These are phyloP conservation scores for Myanophis thanlyinensis DNA, from an alignment of 2,113 vertebrate species.

Conservation along the genomic window DNA sequence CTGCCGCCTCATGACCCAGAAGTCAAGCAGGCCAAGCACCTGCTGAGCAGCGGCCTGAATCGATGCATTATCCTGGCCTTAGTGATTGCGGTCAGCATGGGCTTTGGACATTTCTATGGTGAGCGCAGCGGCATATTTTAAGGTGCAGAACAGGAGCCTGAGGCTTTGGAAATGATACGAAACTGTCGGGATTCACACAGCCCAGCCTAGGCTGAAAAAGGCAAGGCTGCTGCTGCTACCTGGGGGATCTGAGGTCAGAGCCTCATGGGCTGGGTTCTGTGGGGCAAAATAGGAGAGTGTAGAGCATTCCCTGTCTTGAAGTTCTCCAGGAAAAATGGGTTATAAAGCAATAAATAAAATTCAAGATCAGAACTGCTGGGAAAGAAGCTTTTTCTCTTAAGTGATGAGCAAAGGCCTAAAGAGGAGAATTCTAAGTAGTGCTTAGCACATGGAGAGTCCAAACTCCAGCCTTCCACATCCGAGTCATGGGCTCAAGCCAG, in stretches of 20 bases:
- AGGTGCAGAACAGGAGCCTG: background rate
- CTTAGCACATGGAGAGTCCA: background rate
- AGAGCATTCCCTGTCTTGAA: background rate
- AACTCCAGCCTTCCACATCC: background rate
- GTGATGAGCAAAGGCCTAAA: background rate
- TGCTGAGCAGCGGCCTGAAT: conserved; percentile 75
- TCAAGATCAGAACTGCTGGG: background rate
- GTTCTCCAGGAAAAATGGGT: background rate
- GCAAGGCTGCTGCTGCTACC: background rate
- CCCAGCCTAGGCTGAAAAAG: background rate
- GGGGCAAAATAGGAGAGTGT: background rate
- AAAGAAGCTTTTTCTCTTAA: background rate
- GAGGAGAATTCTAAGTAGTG: background rate
- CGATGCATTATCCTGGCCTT: conserved; percentile 84
- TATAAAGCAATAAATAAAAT: background rate
- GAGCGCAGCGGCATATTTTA: conserved; percentile 28
- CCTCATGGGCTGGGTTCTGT: background rate
- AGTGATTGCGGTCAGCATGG: conserved; percentile 88
- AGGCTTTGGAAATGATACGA: background rate
- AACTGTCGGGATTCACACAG: background rate
- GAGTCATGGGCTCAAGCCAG: background rate
- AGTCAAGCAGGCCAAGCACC: conserved; percentile 33
- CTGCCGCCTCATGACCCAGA: background rate
- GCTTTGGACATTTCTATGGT: conserved; percentile 92
- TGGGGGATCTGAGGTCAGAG: background rate